Conservation (phyloP, 2,797 vertebrate genomes). For the Threskiornis aethiopicus region DNA sequence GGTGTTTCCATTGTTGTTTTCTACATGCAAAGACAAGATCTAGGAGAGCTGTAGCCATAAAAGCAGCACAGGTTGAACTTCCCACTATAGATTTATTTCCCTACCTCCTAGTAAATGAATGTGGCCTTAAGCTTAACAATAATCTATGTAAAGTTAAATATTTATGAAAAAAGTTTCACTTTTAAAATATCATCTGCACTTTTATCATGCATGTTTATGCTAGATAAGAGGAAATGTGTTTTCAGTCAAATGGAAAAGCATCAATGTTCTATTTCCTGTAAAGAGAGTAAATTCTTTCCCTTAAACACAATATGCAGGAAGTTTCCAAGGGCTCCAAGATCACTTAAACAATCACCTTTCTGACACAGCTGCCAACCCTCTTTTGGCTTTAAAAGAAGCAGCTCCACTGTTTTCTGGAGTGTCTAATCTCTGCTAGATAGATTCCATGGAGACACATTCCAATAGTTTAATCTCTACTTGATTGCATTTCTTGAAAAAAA, state of each 20-base stretch:
- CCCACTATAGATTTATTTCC: neutral
- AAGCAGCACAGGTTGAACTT: neutral
- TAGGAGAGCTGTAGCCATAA: neutral
- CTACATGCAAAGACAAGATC: constrained; percentile 11
- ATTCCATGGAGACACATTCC: neutral
- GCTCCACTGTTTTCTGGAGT: neutral
- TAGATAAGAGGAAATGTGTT: constrained; percentile 17
- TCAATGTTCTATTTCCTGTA: neutral
- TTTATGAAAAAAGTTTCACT: constrained; percentile 28
- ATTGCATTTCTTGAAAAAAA: neutral
- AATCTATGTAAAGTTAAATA: constrained; percentile 19
- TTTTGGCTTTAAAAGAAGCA: neutral
- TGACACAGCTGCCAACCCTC: neutral
- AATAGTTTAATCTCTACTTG: neutral
- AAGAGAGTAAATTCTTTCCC: neutral
- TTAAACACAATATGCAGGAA: neutral
- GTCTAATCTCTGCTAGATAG: neutral
- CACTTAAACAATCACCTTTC: neutral
- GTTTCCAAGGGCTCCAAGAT: neutral
- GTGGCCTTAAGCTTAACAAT: neutral
- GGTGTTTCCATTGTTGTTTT: neutral
- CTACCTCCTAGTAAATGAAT: neutral
- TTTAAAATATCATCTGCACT: constrained; percentile 10
- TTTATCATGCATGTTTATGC: neutral
- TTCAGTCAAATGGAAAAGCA: constrained; percentile 6